Evolutionary conservation across 2,888 invertebrate species (phyloP).

Genomic region (Synanthedon formicaeformis): DNA sequence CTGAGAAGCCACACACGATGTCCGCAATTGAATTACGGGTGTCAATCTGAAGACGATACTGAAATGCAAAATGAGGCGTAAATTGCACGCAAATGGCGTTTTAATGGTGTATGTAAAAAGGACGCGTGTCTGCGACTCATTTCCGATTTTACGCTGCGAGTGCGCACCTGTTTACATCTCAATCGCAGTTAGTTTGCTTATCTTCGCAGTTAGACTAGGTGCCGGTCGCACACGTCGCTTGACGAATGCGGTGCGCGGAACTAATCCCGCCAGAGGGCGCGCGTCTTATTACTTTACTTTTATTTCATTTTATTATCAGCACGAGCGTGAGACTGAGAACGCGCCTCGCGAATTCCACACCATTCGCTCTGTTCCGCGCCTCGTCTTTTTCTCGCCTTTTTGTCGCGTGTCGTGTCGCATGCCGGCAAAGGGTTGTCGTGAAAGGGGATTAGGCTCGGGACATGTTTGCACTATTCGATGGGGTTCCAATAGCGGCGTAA

Average conservation of each 20-base stretch:
- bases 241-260: slow-evolving; percentile 43
- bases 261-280: slow-evolving; percentile 22
- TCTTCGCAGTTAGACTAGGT: neutral
- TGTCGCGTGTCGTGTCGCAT: neutral
- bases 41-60: too few species aligned
- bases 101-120: slow-evolving; percentile 1
- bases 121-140: slow-evolving; percentile 7
- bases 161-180: slow-evolving; percentile 9
- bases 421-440: neutral
- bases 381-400: neutral
- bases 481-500: slow-evolving; percentile 9
- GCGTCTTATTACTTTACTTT: slow-evolving; percentile 11
- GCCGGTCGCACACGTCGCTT: slow-evolving; percentile 29
- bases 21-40: too few species aligned
- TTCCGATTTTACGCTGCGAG: slow-evolving; percentile 16
- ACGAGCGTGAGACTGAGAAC: slow-evolving; percentile 1
- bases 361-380: slow-evolving; percentile 22
- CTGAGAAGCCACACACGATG: too few species aligned
- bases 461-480: slow-evolving; percentile 13
- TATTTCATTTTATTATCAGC: slow-evolving; percentile 1
- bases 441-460: slow-evolving; percentile 10
- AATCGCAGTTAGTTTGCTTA: slow-evolving; percentile 6
- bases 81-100: neutral
- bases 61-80: too few species aligned
- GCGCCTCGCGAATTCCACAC: slow-evolving; percentile 2